These are phyloP conservation scores for Subanguina moxae DNA, from an alignment of 1,140 invertebrate genomes.

Conservation along the genomic window DNA sequence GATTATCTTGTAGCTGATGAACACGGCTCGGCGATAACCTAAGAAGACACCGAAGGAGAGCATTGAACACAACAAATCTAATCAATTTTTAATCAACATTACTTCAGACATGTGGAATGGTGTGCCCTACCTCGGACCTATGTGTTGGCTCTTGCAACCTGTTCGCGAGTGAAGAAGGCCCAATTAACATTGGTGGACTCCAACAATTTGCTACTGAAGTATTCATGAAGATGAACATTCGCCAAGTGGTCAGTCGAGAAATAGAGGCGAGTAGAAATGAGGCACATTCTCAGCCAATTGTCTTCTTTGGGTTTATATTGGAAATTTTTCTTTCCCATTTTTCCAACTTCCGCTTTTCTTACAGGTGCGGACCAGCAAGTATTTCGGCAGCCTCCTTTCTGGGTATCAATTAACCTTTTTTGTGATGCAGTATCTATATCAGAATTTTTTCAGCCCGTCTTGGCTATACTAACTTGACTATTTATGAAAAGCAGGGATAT, in stretches of 20 bases:
- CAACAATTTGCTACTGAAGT: conserved; percentile 96
- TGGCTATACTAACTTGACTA: conserved; percentile 82
- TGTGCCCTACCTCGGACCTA: conserved; percentile 93
- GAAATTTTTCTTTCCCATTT: too few species aligned
- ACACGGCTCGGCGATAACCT: too few species aligned
- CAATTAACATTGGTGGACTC: conserved; percentile 94
- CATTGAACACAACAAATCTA: too few species aligned
- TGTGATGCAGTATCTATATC: too few species aligned
- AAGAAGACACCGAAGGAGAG: too few species aligned
- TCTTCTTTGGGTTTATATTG: conserved; percentile 78
- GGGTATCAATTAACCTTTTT: too few species aligned
- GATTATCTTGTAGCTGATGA: too few species aligned
- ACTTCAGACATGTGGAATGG: conserved; percentile 55
- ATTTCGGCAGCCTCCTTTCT: conserved; percentile 92
- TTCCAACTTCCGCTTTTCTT: too few species aligned
- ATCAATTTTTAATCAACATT: too few species aligned
- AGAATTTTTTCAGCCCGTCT: conserved; percentile 67
- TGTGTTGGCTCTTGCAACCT: conserved; percentile 96
- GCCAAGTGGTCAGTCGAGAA: conserved; percentile 74
- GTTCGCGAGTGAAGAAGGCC: conserved; percentile 79
- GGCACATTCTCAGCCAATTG: conserved; percentile 74
- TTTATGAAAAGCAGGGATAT: conserved; percentile 83
- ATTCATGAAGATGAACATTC: conserved; percentile 87
- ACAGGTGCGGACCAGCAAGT: conserved; percentile 81
- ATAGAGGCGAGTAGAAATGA: conserved; percentile 60